Conservation (phyloP, 2,797 vertebrate genomes). For the Anguilla megastoma region DNA sequence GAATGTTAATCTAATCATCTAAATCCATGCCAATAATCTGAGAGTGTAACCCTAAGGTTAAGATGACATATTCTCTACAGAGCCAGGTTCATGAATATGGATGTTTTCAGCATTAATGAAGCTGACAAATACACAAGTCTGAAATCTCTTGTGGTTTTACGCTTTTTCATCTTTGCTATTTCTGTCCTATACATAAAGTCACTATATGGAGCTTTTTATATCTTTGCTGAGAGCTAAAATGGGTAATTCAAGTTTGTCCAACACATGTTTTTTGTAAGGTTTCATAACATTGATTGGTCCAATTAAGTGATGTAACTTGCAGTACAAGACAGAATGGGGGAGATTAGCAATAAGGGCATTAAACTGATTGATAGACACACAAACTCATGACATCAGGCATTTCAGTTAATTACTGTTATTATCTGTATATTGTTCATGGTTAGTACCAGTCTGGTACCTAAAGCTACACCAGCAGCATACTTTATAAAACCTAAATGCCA, state of each 20-base stretch:
- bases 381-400: neutral
- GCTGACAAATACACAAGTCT: conserved; percentile 32
- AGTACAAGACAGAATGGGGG: neutral
- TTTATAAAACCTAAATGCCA: too few species aligned
- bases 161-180: conserved; percentile 48
- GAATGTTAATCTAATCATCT: neutral
- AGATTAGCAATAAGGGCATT: neutral
- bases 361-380: neutral
- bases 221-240: neutral
- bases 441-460: neutral
- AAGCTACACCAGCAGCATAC: neutral
- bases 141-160: conserved; percentile 31
- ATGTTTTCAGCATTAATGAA: conserved; percentile 30
- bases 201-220: neutral
- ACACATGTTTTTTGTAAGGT: neutral
- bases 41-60: conserved; percentile 23
- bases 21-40: conserved; percentile 7
- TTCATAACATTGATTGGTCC: neutral
- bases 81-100: conserved; percentile 33
- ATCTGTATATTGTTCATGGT: neutral
- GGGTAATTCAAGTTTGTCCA: neutral
- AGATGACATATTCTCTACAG: conserved; percentile 30
- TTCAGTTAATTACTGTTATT: neutral
- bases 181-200: conserved; percentile 49
- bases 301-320: neutral